Evolutionary conservation across 2,888 invertebrate species (phyloP).

Genomic region (Nesidiocoris tenuis): DNA sequence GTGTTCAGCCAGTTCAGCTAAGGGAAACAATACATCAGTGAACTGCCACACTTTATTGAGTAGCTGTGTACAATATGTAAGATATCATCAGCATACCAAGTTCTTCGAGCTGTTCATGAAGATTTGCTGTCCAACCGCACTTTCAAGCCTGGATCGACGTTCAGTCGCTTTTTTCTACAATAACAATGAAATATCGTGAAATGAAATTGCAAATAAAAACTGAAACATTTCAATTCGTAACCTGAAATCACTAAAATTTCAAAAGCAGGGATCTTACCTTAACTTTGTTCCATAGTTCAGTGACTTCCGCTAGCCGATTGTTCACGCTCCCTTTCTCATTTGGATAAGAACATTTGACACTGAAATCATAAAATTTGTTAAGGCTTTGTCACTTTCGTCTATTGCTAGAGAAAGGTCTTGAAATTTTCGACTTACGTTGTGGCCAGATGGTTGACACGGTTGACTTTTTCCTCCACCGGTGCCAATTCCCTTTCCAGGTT

Average conservation of each 20-base stretch:
- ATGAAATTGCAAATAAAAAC: too few relatives aligned
- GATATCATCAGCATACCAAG: slow-evolving; percentile 56
- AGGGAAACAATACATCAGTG: neutral
- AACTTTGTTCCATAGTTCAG: slow-evolving; percentile 84
- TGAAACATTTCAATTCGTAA: too few relatives aligned
- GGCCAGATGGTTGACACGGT: slow-evolving; percentile 81
- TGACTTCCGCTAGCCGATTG: slow-evolving; percentile 77
- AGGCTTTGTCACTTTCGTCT: too few relatives aligned
- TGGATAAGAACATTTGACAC: slow-evolving; percentile 89
- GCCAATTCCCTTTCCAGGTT: slow-evolving; percentile 91
- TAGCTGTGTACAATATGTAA: too few relatives aligned
- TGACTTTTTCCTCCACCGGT: slow-evolving; percentile 91
- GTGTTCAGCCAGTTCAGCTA: slow-evolving; percentile 78
- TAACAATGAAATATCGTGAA: slow-evolving; percentile 31
- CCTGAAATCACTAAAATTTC: too few relatives aligned
- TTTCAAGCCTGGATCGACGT: slow-evolving; percentile 80
- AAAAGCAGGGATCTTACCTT: slow-evolving; percentile 53
- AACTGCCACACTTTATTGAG: too few relatives aligned
- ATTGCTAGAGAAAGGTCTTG: neutral
- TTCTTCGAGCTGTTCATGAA: slow-evolving; percentile 83
- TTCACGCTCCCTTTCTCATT: slow-evolving; percentile 84
- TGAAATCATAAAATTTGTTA: slow-evolving; percentile 55
- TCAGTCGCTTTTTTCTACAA: slow-evolving; percentile 76
- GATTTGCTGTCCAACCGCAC: slow-evolving; percentile 93
- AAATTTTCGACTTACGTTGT: slow-evolving; percentile 67